These are phyloP conservation scores for Parazoanthus swiftii DNA, from an alignment of 92 coral and sea anemone species.

Conservation along the genomic window DNA sequence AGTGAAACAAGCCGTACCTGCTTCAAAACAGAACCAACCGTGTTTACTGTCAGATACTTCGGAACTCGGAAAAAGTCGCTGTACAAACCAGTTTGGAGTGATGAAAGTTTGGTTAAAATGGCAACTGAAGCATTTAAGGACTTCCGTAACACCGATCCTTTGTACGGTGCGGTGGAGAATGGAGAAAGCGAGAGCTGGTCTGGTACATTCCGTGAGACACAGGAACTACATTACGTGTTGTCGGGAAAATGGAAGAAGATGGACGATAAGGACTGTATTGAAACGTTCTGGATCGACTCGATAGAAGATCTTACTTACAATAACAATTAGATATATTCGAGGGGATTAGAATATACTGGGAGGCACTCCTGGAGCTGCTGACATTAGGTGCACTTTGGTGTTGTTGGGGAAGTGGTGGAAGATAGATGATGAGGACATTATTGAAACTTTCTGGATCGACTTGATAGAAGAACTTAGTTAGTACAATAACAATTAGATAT, in stretches of 20 bases:
- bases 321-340: neutral
- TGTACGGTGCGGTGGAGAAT: neutral
- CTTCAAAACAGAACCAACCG: neutral
- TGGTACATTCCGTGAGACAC: neutral
- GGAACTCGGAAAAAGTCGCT: neutral
- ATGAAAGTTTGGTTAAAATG: neutral
- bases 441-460: constrained; percentile 13
- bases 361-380: neutral
- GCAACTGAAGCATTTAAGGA: constrained; percentile 7
- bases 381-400: neutral
- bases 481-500: neutral
- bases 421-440: neutral
- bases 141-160: neutral
- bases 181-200: constrained; percentile 11
- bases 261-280: neutral
- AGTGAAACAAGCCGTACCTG: neutral
- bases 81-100: constrained; percentile 13
- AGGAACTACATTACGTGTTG: neutral
- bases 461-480: neutral
- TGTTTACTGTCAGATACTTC: neutral
- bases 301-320: constrained; percentile 6
- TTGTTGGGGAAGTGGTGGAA: neutral
- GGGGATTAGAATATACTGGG: neutral
- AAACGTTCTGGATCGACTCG: constrained; percentile 15
- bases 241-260: neutral